Evolutionary conservation across 2,113 vertebrate species (phyloP), one percentile per base, ranked within the genome.

Genomic region (Sander vitreus): DNA sequence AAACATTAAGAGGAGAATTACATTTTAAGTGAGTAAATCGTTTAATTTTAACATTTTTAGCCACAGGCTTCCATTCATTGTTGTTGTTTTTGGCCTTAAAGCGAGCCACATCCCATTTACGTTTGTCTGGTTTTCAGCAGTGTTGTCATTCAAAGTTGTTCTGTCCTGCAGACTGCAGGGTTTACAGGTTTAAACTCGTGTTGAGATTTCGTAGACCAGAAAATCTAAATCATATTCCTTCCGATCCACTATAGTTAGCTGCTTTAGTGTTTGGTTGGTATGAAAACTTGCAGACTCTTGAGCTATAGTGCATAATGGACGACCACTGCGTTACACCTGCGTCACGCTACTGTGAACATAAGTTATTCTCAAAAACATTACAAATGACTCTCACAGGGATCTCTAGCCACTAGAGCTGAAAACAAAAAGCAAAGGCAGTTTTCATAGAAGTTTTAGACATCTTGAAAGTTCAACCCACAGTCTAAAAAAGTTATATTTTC

Each of bases 331-430:
- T 25, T 76, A 45, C 9, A 57, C 50, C n/a, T 48, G 5, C 0
- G 3, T 25, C 71, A 45, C 9, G 48, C 50, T 54, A 50, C 63
- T 63, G 58, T 74, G 64, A 75, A 50, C 48, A 30, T 27, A 39
- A 63, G 3, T 55, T 64, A 6, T 39, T 65, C 21, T 68, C 30
- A 66, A 11, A 59, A 47, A 67, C 27, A n/a, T 47, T 45, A 14
- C 18, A 23, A 16, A 48, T 50, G 7, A 60, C 47, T 73, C 54
- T 33, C 19, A 9, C 16, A 47, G 6, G 51, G 25, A 36, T 36
- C 43, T 78, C 12, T n/a, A 6, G 25, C 54, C 30, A 33, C 23
- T 21, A 33, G 3, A 75, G 47, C 33, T 78, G 58, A 86, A 69
- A 48, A 55, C 16, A 60, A 43, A 43, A 25, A 84, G 9, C 43